phyloP scores from a whole-genome alignment of 2,797 vertebrate genomes.

The Botia almorhae region DNA sequence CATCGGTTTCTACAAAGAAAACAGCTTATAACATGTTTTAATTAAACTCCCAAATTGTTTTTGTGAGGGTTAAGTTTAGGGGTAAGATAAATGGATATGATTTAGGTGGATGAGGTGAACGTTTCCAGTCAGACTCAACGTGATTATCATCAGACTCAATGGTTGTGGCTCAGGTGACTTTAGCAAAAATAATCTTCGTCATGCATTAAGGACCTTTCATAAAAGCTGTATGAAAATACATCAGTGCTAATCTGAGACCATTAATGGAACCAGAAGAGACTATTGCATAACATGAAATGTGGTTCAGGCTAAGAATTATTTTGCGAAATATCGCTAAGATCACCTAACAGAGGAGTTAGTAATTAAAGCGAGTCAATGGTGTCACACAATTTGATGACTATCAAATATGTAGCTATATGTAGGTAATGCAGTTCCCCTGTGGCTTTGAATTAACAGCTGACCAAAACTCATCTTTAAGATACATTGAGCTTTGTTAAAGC shows the following conservation, averaged over 20 bases:
- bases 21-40: background rate
- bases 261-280: background rate
- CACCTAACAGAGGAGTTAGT: background rate
- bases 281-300: background rate
- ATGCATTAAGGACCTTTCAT: background rate
- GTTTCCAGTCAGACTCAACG: background rate
- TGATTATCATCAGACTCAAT: slow-evolving; percentile 7
- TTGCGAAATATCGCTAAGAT: background rate
- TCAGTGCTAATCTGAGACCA: slow-evolving; percentile 3
- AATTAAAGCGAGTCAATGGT: slow-evolving; percentile 34
- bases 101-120: background rate
- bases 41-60: too few species aligned
- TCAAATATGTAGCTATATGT: background rate
- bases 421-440: slow-evolving; percentile 5
- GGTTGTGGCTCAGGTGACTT: slow-evolving; percentile 25
- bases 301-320: background rate
- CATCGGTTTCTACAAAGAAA: background rate
- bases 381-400: background rate
- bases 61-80: too few species aligned
- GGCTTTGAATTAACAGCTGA: background rate
- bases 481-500: slow-evolving; percentile 35
- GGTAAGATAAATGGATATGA: background rate
- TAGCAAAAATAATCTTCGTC: slow-evolving; percentile 9
- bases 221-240: slow-evolving; percentile 39
- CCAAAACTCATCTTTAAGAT: slow-evolving; percentile 19